phyloP scores from a whole-genome alignment of 2,888 invertebrate species.

The Eurois occulta region DNA sequence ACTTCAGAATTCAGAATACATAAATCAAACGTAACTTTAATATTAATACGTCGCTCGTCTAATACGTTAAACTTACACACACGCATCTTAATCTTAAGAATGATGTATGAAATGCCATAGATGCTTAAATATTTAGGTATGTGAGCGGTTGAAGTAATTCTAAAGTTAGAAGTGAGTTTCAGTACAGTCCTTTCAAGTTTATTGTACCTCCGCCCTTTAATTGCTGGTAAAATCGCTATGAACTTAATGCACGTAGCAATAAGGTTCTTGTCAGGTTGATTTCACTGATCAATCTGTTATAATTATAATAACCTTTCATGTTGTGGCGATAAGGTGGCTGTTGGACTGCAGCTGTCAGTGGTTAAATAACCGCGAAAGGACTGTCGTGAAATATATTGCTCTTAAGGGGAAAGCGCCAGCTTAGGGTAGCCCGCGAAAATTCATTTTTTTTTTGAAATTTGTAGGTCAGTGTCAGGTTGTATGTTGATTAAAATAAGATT shows the following conservation, averaged over 20 bases:
- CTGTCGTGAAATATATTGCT: constrained; percentile 37
- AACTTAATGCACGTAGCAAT: rapidly evolving
- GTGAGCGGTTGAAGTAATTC: constrained; percentile 49
- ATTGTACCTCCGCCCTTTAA: not conserved
- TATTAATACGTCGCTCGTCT: constrained; percentile 45
- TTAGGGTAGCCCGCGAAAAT: too few relatives aligned
- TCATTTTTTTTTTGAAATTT: too few relatives aligned
- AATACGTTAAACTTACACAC: constrained; percentile 40
- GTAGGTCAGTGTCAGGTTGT: too few relatives aligned
- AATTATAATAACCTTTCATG: not conserved
- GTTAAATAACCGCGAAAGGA: not conserved
- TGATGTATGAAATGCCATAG: constrained; percentile 62
- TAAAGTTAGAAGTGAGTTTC: constrained; percentile 52
- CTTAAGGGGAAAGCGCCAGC: not conserved
- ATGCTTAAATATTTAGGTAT: constrained; percentile 56
- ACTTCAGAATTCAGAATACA: constrained; percentile 45
- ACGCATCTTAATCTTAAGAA: constrained; percentile 47
- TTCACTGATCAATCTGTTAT: not conserved
- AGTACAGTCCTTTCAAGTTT: not conserved
- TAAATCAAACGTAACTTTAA: constrained; percentile 58
- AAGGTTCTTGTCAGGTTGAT: not conserved
- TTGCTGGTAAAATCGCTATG: not conserved
- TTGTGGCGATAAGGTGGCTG: not conserved
- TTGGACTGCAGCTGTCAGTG: not conserved
- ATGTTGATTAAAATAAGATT: too few relatives aligned